Base-by-base conservation (phyloP, 1,140 invertebrate genomes). In the Nymphalis io region DNA sequence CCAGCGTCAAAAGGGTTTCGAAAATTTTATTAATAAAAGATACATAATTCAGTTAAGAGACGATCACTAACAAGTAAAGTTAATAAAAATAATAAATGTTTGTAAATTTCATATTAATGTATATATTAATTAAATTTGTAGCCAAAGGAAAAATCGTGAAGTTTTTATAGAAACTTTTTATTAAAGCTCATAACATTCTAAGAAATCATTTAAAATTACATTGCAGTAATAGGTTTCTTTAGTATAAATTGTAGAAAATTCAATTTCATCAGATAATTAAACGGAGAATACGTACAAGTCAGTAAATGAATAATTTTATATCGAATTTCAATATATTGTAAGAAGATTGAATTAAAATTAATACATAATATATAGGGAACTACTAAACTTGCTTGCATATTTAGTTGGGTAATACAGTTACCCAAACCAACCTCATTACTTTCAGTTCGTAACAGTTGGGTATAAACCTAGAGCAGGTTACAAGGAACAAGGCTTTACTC, bases 401-500 rank as follows among this genome's bases (percentile, higher is more conserved):
- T 55, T 44, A n/a, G 40, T 44, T n/a, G 10, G 18, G 48, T 11
- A 51, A 20, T 33, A 55, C 21, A 55, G 51, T 27, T 55, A 55
- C 23, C 6, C 23, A 23, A 51, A 46, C 12, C 46, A 60, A 55
- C 53, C 3, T 68, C 58, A 44, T 60, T 59, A 46, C 20, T 53
- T 69, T 13, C 15, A 57, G 39, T 57, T 55, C 21, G 63, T 68
- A 39, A 39, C 51, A 68, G 51, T 55, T 62, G 67, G 46, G 40
- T 66, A 61, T 55, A 66, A 71, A 66, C 63, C 63, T 64, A 70
- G 74, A 70, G 72, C 78, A 81, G 76, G 77, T 78, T 85, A 78
- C 70, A 69, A 76, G 69, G 74, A 82, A 88, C 86, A 87, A 80
- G 84, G 78, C 79, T 85, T 84, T 85, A 78, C 84, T 83, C 85